phyloP scores from a whole-genome alignment of 1,140 invertebrate genomes.

The silkworm (Bombyx mori) region DNA sequence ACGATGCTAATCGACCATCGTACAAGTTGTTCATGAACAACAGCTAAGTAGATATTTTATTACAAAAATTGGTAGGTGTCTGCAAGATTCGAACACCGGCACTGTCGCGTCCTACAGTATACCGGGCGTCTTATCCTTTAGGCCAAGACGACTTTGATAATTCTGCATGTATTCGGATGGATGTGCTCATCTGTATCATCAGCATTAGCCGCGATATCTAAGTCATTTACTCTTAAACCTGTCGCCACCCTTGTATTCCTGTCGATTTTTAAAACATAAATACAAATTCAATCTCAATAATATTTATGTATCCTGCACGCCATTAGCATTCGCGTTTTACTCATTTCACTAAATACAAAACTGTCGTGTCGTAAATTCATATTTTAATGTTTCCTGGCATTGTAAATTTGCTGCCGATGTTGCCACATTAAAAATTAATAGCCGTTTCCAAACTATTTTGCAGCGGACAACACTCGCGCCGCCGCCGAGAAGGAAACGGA shows the following conservation, averaged over 20 bases:
- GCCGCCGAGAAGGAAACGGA: constrained; percentile 53
- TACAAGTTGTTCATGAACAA: no score
- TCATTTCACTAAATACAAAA: constrained; percentile 61
- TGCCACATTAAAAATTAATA: constrained; percentile 62
- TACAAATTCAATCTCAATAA: constrained; percentile 42
- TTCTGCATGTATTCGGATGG: no score
- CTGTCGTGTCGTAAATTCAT: constrained; percentile 52
- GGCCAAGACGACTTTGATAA: no score
- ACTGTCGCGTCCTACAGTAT: no score
- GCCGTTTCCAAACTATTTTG: constrained; percentile 58
- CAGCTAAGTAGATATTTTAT: no score
- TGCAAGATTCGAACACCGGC: no score
- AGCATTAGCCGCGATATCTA: no score
- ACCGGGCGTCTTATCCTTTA: no score
- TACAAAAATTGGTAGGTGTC: no score
- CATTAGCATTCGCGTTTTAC: constrained; percentile 50
- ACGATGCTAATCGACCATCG: no score
- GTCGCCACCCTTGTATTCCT: constrained; percentile 33
- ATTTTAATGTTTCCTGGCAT: constrained; percentile 65
- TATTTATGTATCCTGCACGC: constrained; percentile 57
- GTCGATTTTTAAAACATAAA: constrained; percentile 38
- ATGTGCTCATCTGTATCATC: no score
- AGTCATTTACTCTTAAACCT: constrained; percentile 14
- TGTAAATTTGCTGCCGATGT: constrained; percentile 50
- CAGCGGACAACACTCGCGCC: constrained; percentile 40